Base-by-base conservation (phyloP, 2,888 invertebrate species). In the Synanthedon vespiformis region DNA sequence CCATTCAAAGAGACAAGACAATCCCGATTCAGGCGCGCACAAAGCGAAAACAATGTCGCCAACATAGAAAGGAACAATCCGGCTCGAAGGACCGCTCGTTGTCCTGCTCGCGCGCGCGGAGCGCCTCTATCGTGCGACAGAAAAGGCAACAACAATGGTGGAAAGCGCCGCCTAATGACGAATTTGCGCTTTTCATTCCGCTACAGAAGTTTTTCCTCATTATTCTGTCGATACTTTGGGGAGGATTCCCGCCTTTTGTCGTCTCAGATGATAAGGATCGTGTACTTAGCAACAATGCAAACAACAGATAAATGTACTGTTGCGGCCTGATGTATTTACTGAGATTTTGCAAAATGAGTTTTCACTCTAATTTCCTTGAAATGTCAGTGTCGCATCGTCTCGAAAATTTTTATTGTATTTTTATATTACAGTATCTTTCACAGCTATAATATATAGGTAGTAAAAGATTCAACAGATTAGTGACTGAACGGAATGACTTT, bases 171-270 rank as follows among this genome's bases (percentile, higher is more conserved):
- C 81, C 87, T 86, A 87, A 87, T 87, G 87, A 85, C 87, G 87
- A 87, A 87, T 87, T 87, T 87, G 87, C 86, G 87, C 86, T 87
- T 86, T 87, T 87, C 87, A 87, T 86, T 85, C 83, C 85, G 84
- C 83, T 81, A 86, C 86, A 86, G 78, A 86, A 87, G 85, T 87
- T 87, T 87, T 87, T 86, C 86, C 78, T 85, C 83, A 82, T 86
- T 86, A 86, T 87, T 80, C 75, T 75, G 79, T 78, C 83, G 77
- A 83, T 85, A 85, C 83, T 81, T 77, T 70, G 75, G 78, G 81
- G 80, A 76, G 78, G 77, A 76, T 72, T 80, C 71, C 70, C 64
- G 66, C 70, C 72, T 72, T 74, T 85, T 85, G 81, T 83, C 65
- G 70, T 62, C 55, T 57, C 65, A 64, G 66, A 76, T 75, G 82